phyloP scores from a whole-genome alignment of 2,113 vertebrate species.

The Rhadina sibilatrix region DNA sequence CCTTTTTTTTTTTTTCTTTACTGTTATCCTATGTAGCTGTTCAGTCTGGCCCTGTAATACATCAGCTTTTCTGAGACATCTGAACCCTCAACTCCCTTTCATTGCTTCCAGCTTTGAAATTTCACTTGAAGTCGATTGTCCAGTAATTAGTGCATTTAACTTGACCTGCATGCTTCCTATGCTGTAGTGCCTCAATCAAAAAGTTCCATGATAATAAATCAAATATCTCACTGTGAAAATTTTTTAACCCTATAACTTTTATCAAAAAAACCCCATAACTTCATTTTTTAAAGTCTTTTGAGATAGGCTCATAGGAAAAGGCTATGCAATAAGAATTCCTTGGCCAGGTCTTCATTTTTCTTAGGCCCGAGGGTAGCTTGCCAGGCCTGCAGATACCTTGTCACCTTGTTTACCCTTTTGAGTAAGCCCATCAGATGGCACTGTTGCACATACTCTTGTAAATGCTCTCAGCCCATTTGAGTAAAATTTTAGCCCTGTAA shows the following conservation, averaged over 20 bases:
- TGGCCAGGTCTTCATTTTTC: background rate
- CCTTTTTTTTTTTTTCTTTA: background rate
- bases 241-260: background rate
- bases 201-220: background rate
- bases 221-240: background rate
- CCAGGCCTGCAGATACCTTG: background rate
- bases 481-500: background rate
- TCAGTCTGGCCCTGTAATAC: background rate
- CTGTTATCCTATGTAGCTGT: background rate
- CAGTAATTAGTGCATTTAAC: background rate
- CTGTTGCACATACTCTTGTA: conserved; percentile 24
- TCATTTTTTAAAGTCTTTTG: background rate
- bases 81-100: background rate
- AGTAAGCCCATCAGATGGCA: conserved; percentile 58
- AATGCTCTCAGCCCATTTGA: background rate
- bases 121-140: background rate
- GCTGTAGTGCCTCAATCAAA: background rate
- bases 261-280: rapidly evolving
- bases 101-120: background rate
- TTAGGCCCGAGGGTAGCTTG: background rate
- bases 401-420: conserved; percentile 24
- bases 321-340: background rate
- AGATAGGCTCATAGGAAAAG: background rate
- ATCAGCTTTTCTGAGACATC: background rate
- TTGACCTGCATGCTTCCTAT: background rate